Evolutionary conservation across 1,140 invertebrate species (phyloP).

Genomic region (Octopus bimaculoides): DNA sequence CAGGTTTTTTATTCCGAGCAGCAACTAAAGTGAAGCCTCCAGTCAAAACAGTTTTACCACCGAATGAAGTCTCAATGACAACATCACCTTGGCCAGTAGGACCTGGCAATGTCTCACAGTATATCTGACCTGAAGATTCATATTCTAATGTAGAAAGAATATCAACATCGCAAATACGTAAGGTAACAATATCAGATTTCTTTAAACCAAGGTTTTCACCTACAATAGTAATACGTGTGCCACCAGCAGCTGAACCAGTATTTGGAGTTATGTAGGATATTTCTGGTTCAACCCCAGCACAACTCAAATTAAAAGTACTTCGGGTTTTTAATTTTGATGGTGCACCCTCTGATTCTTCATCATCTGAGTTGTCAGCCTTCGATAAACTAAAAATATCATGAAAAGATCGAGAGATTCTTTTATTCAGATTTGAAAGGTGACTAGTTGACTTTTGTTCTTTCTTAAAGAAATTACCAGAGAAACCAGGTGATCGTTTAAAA

Average conservation of each 20-base stretch:
- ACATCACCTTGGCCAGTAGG: constrained; percentile 45
- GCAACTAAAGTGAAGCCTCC: constrained; percentile 40
- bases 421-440: constrained; percentile 44
- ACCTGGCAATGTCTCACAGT: constrained; percentile 44
- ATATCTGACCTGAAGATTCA: constrained; percentile 45
- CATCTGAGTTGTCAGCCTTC: constrained; percentile 24
- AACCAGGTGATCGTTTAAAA: neutral
- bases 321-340: constrained; percentile 23
- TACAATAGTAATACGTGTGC: constrained; percentile 42
- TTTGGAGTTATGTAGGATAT: constrained; percentile 45
- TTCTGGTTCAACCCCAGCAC: constrained; percentile 35
- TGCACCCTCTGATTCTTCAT: constrained; percentile 26
- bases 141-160: constrained; percentile 47
- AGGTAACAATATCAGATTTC: constrained; percentile 47
- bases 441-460: constrained; percentile 15
- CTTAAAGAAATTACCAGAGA: neutral
- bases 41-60: constrained; percentile 44
- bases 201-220: constrained; percentile 46
- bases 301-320: constrained; percentile 36
- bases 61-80: constrained; percentile 48
- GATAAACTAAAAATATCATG: constrained; percentile 45
- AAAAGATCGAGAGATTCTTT: constrained; percentile 47
- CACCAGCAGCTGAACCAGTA: constrained; percentile 39
- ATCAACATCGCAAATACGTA: constrained; percentile 47
- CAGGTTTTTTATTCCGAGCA: neutral